Evolutionary conservation across 2,113 vertebrate genomes (phyloP).

Genomic region (Festucalex cinctus): DNA sequence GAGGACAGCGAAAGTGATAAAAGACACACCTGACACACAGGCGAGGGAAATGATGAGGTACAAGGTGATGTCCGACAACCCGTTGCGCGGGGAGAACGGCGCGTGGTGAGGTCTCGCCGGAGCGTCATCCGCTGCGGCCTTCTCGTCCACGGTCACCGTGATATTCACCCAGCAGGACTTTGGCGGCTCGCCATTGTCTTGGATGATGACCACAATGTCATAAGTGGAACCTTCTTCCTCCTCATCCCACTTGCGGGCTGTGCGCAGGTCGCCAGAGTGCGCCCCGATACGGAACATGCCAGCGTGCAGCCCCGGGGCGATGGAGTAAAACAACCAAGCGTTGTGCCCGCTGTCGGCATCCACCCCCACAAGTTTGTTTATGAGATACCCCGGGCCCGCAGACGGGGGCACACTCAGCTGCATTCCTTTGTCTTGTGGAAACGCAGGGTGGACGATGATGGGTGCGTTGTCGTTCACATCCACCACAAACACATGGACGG

Average conservation of each 20-base stretch:
- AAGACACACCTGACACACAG: constrained; percentile 78
- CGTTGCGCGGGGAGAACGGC: constrained; percentile 54
- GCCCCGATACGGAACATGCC: constrained; percentile 78
- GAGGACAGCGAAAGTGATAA: constrained; percentile 73
- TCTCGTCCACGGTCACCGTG: constrained; percentile 80
- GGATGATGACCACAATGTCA: constrained; percentile 75
- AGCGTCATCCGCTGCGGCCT: constrained; percentile 57
- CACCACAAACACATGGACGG: constrained; percentile 81
- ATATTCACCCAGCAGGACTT: constrained; percentile 77
- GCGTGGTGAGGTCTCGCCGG: constrained; percentile 69
- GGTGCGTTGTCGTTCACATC: constrained; percentile 87
- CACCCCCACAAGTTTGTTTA: constrained; percentile 82
- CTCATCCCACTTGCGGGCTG: constrained; percentile 69
- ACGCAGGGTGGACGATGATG: constrained; percentile 74
- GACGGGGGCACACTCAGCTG: constrained; percentile 72
- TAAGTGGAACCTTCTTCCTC: constrained; percentile 72
- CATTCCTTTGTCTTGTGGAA: constrained; percentile 72
- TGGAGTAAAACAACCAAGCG: constrained; percentile 83
- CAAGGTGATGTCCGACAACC: constrained; percentile 75
- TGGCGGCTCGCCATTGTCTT: constrained; percentile 79
- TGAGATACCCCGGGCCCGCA: constrained; percentile 74
- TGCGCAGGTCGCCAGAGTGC: constrained; percentile 81
- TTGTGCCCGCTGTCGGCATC: constrained; percentile 88
- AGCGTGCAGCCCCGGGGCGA: constrained; percentile 69
- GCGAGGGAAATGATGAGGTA: constrained; percentile 84